Evolutionary conservation across 2,888 invertebrate genomes (phyloP).

Genomic region (Baccha elongata): DNA sequence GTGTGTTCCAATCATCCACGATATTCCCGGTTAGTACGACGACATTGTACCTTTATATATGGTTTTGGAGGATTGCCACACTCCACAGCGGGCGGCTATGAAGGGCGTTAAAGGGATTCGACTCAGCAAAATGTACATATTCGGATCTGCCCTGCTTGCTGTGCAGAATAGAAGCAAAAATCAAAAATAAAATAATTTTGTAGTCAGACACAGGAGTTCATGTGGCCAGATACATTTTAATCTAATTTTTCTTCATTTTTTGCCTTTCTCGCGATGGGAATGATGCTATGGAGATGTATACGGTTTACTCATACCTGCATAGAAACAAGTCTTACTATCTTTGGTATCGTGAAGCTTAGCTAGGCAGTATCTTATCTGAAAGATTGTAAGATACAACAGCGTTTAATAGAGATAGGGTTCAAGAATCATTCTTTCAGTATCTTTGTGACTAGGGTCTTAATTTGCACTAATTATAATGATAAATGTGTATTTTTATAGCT

Average conservation of each 20-base stretch:
- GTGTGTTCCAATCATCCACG: conserved; percentile 41
- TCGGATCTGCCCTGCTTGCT: conserved; percentile 23
- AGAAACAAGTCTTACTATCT: not conserved
- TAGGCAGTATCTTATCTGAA: not conserved
- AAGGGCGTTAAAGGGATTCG: conserved; percentile 34
- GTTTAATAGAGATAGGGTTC: no score
- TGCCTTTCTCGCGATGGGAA: not conserved
- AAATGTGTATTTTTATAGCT: no score
- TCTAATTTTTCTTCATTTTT: conserved; percentile 12
- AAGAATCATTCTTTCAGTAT: no score
- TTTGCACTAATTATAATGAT: no score
- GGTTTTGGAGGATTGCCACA: not conserved
- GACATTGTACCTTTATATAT: conserved; percentile 29
- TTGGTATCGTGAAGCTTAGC: not conserved
- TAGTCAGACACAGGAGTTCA: conserved; percentile 36
- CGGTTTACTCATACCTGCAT: not conserved
- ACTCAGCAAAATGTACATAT: conserved; percentile 1
- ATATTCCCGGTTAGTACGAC: conserved; percentile 26
- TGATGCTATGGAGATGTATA: not conserved
- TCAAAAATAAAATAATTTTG: conserved; percentile 21
- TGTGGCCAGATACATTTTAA: conserved; percentile 47
- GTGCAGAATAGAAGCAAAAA: not conserved
- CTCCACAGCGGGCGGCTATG: not conserved
- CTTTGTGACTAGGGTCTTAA: no score
- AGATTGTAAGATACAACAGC: no score